A percentile compares a stretch with the other conserved stretches of the same genome.
These are phyloP conservation scores for Pseudorasbora parva DNA, from an alignment of 2,113 vertebrate genomes.

Conservation along the genomic window DNA sequence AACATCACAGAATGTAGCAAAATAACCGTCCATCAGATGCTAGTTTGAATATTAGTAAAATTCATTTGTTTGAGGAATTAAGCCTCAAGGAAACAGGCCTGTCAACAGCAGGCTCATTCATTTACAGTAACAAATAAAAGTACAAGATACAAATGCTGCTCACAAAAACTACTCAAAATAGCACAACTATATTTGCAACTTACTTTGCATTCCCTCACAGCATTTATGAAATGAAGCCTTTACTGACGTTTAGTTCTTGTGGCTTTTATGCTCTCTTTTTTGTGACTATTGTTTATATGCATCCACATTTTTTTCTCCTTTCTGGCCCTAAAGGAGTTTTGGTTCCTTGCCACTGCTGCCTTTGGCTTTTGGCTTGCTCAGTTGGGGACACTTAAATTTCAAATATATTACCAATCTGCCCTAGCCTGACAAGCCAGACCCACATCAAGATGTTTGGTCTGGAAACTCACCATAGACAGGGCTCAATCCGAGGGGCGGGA, in stretches of 20 bases:
- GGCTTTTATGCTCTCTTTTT: not conserved
- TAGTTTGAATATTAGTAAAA: slow-evolving; percentile 32
- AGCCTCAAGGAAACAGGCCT: not conserved
- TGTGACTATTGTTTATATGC: too few species aligned
- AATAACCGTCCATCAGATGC: not conserved
- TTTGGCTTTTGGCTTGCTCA: too few species aligned
- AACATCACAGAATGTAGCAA: not conserved
- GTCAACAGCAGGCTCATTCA: slow-evolving; percentile 20
- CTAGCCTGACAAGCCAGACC: too few species aligned
- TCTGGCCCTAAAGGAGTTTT: too few species aligned
- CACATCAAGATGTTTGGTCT: too few species aligned
- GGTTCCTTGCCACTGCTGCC: too few species aligned
- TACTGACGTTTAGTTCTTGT: too few species aligned
- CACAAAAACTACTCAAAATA: not conserved
- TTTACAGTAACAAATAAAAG: not conserved
- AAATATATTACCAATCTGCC: too few species aligned
- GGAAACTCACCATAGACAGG: too few species aligned
- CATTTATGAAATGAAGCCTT: not conserved
- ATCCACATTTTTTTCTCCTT: too few species aligned
- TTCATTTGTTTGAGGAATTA: not conserved
- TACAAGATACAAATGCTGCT: not conserved
- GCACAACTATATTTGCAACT: not conserved
- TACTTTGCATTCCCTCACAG: not conserved
- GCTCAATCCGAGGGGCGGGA: too few species aligned
- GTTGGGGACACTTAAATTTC: too few species aligned